Base-by-base conservation (phyloP, 2,888 invertebrate genomes). In the Eupithecia inturbata region DNA sequence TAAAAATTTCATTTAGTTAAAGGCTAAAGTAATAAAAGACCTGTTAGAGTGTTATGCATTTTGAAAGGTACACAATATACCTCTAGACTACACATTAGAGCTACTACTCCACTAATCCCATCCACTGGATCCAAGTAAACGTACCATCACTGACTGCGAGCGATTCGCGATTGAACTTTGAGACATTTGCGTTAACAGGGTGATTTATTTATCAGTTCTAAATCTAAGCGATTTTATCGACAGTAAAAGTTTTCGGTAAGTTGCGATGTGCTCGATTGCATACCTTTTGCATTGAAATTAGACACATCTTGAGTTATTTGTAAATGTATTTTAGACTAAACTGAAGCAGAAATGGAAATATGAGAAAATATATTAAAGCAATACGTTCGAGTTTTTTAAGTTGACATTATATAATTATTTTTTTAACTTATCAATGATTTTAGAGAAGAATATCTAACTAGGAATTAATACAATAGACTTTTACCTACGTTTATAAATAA, bases 91-190 rank as follows among this genome's bases (percentile, higher is more conserved):
- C n/a, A n/a, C n/a, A n/a, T n/a, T n/a, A n/a, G n/a, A n/a, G n/a
- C 49, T 22, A 53, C 10, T 22, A n/a, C n/a, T 53, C n/a, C 33
- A 63, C 33, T 0, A 31, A 33, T n/a, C 3, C 7, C 1, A n/a
- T 33, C 26, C 33, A 64, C 64, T 64, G 64, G 64, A 64, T 5
- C 16, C n/a, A 66, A 36, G 39, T 39, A 39, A 66, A 66, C 7
- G 39, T 10, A 22, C 66, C n/a, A 41, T 39, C 66, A 66, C 26
- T 66, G 31, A 33, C 63, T 64, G 39, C 66, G 71, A 60, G 49
- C 53, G 82, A 87, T 89, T 87, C 84, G 83, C 86, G 88, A 89
- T 89, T 91, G 88, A 90, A 88, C 88, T 86, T 88, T 86, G 82
- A 83, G 89, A 89, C 88, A 89, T 84, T 88, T 70, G 81, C 83